phyloP scores from a whole-genome alignment of 2,113 vertebrate genomes.

The Myanophis thanlyinensis region DNA sequence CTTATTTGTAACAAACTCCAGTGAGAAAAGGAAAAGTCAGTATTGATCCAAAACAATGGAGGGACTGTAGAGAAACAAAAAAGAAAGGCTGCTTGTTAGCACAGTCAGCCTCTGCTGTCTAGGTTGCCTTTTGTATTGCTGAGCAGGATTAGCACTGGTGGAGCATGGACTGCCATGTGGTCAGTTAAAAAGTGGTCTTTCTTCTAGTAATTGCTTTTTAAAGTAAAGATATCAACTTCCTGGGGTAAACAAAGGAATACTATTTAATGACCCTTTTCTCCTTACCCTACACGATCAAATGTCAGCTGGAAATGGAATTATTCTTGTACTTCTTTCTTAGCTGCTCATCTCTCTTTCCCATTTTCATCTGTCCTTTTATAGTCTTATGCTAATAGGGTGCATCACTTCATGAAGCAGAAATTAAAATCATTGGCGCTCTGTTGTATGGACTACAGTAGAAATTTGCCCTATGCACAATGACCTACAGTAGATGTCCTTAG shows the following conservation, averaged over 20 bases:
- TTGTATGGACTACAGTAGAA: not conserved
- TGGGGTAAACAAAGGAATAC: not conserved
- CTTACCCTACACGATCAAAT: not conserved
- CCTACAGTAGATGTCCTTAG: not conserved
- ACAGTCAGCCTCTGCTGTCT: not conserved
- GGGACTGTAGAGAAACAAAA: not conserved
- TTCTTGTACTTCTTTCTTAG: not conserved
- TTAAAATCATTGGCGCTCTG: not conserved
- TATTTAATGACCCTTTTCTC: not conserved
- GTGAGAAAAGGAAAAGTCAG: not conserved
- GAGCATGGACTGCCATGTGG: not conserved
- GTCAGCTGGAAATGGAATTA: not conserved
- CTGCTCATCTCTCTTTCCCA: not conserved
- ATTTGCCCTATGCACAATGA: not conserved
- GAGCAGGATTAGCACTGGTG: not conserved
- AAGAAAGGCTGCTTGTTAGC: not conserved
- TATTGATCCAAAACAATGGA: not conserved
- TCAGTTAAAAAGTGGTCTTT: not conserved
- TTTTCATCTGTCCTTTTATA: not conserved
- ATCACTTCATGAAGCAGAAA: not conserved
- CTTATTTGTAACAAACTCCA: not conserved
- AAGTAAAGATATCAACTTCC: not conserved
- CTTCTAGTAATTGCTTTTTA: not conserved
- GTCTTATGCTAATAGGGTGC: not conserved
- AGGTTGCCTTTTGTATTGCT: not conserved